phyloP scores from a whole-genome alignment of 1,140 invertebrate genomes.

The Bombus sibiricus region DNA sequence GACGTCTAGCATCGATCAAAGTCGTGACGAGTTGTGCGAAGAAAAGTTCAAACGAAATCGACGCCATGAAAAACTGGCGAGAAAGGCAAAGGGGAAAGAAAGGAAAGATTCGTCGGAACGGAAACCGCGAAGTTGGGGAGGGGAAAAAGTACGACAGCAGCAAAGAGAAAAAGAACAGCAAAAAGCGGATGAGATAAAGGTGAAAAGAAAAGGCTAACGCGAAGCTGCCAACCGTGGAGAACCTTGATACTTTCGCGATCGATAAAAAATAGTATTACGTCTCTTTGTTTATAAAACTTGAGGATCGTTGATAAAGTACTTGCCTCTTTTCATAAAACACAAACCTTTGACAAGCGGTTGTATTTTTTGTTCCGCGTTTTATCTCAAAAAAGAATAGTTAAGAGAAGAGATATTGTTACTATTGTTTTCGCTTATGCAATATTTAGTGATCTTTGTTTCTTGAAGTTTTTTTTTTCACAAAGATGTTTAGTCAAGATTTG shows the following conservation, averaged over 20 bases:
- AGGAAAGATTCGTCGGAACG: slow-evolving; percentile 33
- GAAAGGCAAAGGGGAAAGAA: neutral
- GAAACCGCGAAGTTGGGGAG: slow-evolving; percentile 25
- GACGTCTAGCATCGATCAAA: slow-evolving; percentile 16
- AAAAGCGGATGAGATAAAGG: slow-evolving; percentile 26
- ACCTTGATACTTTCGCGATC: slow-evolving; percentile 36
- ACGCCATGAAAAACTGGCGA: slow-evolving; percentile 1
- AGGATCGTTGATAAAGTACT: neutral
- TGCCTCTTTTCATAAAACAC: neutral
- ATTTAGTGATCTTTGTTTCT: too few species aligned
- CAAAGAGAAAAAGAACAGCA: neutral
- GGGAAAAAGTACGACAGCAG: too few species aligned
- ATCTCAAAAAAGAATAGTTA: neutral
- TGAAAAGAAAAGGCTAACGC: slow-evolving; percentile 30
- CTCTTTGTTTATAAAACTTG: slow-evolving; percentile 31
- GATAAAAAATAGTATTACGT: slow-evolving; percentile 29
- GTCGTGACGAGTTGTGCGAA: slow-evolving; percentile 1
- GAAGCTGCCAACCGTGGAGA: neutral
- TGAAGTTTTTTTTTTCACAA: neutral
- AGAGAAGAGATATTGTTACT: neutral
- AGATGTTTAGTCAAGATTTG: neutral
- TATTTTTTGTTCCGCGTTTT: neutral
- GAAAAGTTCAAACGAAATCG: slow-evolving; percentile 23
- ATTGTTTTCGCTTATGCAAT: neutral
- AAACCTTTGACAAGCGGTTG: neutral